phyloP scores from a whole-genome alignment of 2,113 vertebrate species.

The Coptodon bakossiorum region DNA sequence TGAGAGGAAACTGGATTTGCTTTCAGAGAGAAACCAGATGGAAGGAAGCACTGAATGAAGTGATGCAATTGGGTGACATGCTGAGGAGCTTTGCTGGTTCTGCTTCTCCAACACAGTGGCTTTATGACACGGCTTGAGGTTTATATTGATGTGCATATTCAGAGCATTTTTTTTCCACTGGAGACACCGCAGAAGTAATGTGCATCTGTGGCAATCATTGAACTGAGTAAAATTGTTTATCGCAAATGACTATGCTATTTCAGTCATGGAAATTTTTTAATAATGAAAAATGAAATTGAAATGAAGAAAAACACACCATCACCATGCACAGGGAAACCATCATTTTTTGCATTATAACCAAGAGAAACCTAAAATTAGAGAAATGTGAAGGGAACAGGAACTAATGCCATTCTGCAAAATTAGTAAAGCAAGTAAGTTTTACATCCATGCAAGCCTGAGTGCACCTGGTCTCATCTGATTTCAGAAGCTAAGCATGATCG shows the following conservation, averaged over 20 bases:
- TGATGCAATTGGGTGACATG: constrained; percentile 52
- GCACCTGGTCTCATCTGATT: not conserved
- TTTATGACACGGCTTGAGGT: not conserved
- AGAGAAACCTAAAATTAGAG: not conserved
- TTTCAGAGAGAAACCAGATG: constrained; percentile 12
- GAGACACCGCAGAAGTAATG: not conserved
- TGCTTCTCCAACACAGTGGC: not conserved
- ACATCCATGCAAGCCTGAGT: not conserved
- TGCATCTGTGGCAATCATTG: not conserved
- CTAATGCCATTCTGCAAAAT: not conserved
- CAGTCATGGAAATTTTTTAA: not conserved
- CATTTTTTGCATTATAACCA: not conserved
- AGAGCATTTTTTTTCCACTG: not conserved
- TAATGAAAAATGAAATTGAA: not conserved
- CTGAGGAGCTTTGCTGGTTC: not conserved
- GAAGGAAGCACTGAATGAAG: constrained; percentile 11
- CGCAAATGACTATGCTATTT: not conserved
- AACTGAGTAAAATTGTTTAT: not conserved
- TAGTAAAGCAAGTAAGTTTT: not conserved
- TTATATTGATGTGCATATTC: not conserved
- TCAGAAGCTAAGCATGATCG: not conserved
- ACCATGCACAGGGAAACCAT: not conserved
- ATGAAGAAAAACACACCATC: not conserved
- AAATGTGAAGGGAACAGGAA: not conserved
- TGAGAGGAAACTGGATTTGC: not conserved